These are phyloP conservation scores for Epizoanthus stellaris DNA, from an alignment of 92 coral and sea anemone genomes.

Conservation along the genomic window DNA sequence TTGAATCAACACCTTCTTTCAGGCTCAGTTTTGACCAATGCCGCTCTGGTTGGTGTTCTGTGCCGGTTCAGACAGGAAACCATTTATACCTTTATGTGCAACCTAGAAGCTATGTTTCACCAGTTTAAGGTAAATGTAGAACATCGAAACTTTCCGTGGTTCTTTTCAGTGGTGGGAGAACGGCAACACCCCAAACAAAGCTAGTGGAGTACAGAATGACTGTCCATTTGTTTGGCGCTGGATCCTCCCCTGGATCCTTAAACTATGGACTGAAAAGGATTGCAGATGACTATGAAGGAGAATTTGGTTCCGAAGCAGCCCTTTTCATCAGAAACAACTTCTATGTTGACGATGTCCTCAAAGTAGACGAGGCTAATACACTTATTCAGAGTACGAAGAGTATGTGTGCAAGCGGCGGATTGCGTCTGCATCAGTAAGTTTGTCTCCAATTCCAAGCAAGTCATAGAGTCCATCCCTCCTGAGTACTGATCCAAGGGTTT, in stretches of 20 bases:
- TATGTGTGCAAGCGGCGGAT: slow-evolving; percentile 46
- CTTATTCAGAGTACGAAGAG: slow-evolving; percentile 35
- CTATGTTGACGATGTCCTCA: slow-evolving; percentile 55
- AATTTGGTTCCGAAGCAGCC: slow-evolving; percentile 40
- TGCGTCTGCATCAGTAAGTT: slow-evolving; percentile 63
- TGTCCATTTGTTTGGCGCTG: slow-evolving; percentile 39
- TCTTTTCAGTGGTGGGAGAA: slow-evolving; percentile 44
- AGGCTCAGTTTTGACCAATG: slow-evolving; percentile 47
- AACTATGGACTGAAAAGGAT: slow-evolving; percentile 33
- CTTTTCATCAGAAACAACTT: slow-evolving; percentile 33
- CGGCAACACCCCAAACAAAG: slow-evolving; percentile 6
- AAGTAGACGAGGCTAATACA: slow-evolving; percentile 2
- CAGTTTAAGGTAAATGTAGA: slow-evolving; percentile 34
- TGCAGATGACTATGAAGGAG: slow-evolving; percentile 39
- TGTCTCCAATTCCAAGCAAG: slow-evolving; percentile 49
- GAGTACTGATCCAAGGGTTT: slow-evolving; percentile 53
- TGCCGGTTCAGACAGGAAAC: slow-evolving; percentile 46
- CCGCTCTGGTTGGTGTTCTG: slow-evolving; percentile 58
- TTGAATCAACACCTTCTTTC: slow-evolving; percentile 38
- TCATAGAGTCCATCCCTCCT: slow-evolving; percentile 51
- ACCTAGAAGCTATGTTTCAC: slow-evolving; percentile 40
- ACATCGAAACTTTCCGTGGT: slow-evolving; percentile 17
- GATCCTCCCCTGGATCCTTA: slow-evolving; percentile 36
- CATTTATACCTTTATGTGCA: slow-evolving; percentile 38
- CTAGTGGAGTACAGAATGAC: slow-evolving; percentile 48